Evolutionary conservation across 2,113 vertebrate species (phyloP).

Genomic region (Sterrhoptilus dennistouni): DNA sequence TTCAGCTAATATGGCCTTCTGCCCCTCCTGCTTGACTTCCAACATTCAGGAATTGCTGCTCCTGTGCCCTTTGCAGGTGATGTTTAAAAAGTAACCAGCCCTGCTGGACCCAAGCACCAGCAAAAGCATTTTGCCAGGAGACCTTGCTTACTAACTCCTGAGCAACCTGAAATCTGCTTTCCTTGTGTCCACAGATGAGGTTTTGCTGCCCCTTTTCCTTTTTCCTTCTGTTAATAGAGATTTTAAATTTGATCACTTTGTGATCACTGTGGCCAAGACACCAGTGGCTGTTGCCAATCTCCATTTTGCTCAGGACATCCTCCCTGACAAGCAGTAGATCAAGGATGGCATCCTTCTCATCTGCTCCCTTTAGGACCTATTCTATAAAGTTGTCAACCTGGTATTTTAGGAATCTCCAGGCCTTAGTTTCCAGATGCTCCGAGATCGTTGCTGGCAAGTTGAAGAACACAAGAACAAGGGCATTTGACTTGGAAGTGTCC

Average conservation of each 20-base stretch:
- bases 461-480: background rate
- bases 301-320: fast-evolving
- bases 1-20: background rate
- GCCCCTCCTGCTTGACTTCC: background rate
- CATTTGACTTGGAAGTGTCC: background rate
- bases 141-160: background rate
- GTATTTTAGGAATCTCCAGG: background rate
- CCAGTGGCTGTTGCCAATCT: background rate
- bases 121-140: background rate
- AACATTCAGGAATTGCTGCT: background rate
- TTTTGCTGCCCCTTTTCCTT: background rate
- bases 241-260: background rate
- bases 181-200: fast-evolving
- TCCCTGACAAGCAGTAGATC: background rate
- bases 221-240: background rate
- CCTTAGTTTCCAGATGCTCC: background rate
- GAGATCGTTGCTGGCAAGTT: background rate
- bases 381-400: background rate
- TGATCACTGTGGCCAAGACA: background rate
- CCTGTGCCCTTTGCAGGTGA: background rate
- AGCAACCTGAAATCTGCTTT: background rate
- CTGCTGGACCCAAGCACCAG: background rate
- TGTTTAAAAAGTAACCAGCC: background rate
- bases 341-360: background rate
- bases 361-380: background rate